Base-by-base conservation (phyloP, 2,113 vertebrate species). In the Mellivora capensis region DNA sequence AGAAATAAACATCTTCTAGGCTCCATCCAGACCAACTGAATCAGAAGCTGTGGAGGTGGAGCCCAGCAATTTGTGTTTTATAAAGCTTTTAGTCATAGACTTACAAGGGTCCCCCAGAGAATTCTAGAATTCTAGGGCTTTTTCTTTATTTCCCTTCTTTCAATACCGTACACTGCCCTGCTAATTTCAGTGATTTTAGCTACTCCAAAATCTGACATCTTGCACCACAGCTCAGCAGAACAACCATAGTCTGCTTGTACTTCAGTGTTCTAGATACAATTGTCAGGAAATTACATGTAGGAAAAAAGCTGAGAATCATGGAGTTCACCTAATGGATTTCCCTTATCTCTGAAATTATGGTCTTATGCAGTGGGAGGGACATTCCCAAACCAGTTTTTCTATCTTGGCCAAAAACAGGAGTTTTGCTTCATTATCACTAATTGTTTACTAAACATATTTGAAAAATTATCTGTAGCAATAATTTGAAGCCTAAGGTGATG, bases 401-500 rank as follows among this genome's bases (percentile, higher is more conserved):
- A 17, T 85, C 29, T 64, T 89, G 34, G 71, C 76, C 42, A 74
- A 42, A 81, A 87, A 88, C 12, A 59, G 69, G 64, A 79, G 25
- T 83, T 93, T 89, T 90, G 27, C 74, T 61, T 95, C n/a, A 80
- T 94, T 87, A 71, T 87, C 84, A 49, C n/a, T 44, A 72, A 69
- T 82, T 86, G 17, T 80, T 96, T 95, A 47, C 49, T 91, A 84
- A 90, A 42, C 23, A 57, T 87, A 77, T 79, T 91, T 93, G 81
- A 67, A 96, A 94, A 82, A 74, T 54, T 61, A 62, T 31, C 94
- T 71, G 49, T 82, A 87, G 47, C 81, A 86, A n/a, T 97, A 72
- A 81, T 82, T 85, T 92, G 27, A 97, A 72, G 34, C n/a, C 77
- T 93, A 72, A 77, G 37, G 17, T 91, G 71, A 87, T 77, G 25